Evolutionary conservation across 2,888 invertebrate species (phyloP).

Genomic region (Eutolmus rufibarbis): DNA sequence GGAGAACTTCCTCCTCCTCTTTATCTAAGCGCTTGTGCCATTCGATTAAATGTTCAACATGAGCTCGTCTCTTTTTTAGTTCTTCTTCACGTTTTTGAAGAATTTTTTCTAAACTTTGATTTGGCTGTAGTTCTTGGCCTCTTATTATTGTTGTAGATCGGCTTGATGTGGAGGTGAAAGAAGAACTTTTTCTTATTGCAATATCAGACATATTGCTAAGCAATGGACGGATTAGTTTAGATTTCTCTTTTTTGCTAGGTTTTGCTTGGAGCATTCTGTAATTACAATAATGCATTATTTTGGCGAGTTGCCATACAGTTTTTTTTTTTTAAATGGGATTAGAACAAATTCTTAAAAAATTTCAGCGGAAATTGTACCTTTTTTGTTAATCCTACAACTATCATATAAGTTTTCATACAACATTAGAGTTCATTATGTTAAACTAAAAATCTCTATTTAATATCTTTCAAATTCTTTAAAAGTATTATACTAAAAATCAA

Average conservation of each 20-base stretch:
- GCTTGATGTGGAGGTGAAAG: conserved; percentile 16
- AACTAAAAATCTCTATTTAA: no score
- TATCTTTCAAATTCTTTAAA: no score
- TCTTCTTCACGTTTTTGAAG: conserved; percentile 64
- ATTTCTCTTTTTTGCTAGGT: not conserved
- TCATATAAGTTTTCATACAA: no score
- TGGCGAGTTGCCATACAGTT: not conserved
- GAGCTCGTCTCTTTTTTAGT: conserved; percentile 63
- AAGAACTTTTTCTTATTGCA: conserved; percentile 32
- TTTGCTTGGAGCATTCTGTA: not conserved
- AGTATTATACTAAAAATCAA: no score
- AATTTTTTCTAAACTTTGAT: conserved; percentile 52
- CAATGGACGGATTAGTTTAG: not conserved
- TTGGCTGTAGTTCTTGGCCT: conserved; percentile 53
- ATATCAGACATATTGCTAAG: conserved; percentile 23
- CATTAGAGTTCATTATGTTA: no score
- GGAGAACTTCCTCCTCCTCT: conserved; percentile 65
- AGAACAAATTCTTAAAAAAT: no score
- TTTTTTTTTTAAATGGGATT: no score
- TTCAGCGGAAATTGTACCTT: no score
- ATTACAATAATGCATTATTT: not conserved
- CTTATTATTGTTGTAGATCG: conserved; percentile 50
- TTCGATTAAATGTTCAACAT: conserved; percentile 65
- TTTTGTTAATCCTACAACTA: no score
- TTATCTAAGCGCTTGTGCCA: conserved; percentile 66